Conservation (phyloP, 2,797 vertebrate species). For the Ctenopoma kingsleyae region DNA sequence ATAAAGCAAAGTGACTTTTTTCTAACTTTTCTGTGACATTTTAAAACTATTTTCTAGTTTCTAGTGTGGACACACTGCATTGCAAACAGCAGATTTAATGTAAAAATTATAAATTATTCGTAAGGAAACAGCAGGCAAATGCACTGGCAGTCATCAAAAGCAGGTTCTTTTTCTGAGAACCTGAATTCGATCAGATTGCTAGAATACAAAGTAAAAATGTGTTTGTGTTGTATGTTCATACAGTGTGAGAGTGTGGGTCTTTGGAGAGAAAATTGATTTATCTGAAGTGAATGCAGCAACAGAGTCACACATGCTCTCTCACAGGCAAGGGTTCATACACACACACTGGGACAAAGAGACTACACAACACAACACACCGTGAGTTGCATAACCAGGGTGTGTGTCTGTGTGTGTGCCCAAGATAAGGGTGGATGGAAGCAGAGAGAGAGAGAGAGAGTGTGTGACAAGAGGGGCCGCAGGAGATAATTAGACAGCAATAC, state of each 20-base stretch:
- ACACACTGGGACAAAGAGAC: constrained; percentile 49
- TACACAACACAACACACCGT: constrained; percentile 37
- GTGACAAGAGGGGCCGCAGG: constrained; percentile 1
- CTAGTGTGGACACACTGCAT: not conserved
- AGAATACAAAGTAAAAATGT: not conserved
- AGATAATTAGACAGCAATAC: constrained; percentile 41
- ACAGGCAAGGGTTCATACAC: constrained; percentile 1
- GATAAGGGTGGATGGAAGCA: constrained; percentile 25
- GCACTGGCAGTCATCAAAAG: not conserved
- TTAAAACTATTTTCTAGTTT: not conserved
- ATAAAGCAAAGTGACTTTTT: not conserved
- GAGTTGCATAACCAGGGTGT: constrained; percentile 56
- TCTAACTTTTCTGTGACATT: not conserved
- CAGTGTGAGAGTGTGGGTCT: constrained; percentile 4
- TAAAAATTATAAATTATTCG: not conserved
- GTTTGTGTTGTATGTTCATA: constrained; percentile 3
- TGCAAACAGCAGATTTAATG: not conserved
- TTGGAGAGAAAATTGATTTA: constrained; percentile 40
- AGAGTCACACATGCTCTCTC: not conserved
- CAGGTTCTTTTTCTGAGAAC: not conserved
- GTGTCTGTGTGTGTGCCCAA: constrained; percentile 16
- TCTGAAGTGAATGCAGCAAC: constrained; percentile 31
- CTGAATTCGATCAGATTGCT: constrained; percentile 29
- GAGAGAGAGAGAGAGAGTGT: constrained; percentile 13
- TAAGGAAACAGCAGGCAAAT: not conserved